Evolutionary conservation across 2,113 vertebrate genomes (phyloP).

Genomic region (Tonatia bakeri): DNA sequence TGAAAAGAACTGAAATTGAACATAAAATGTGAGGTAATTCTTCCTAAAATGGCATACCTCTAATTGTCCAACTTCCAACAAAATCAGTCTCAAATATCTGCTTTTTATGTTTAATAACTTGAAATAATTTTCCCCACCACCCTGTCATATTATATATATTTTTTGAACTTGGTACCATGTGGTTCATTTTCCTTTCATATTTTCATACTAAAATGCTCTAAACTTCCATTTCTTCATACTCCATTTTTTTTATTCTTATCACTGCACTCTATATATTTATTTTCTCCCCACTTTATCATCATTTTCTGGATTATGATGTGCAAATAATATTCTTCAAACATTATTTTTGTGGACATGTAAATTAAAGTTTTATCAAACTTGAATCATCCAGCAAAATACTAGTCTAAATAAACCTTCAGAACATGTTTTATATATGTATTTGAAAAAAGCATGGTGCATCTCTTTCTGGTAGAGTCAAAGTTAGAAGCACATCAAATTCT

Average conservation of each 20-base stretch:
- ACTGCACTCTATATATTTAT: neutral
- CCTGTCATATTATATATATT: neutral
- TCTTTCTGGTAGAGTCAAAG: neutral
- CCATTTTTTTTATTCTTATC: neutral
- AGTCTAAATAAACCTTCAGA: neutral
- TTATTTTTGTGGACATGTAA: neutral
- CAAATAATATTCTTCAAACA: neutral
- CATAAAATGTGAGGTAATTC: neutral
- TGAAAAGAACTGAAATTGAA: neutral
- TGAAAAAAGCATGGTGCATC: neutral
- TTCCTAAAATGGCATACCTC: neutral
- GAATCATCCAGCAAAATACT: neutral
- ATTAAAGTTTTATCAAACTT: neutral
- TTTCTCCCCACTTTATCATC: neutral
- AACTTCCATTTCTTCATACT: neutral
- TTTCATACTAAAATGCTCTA: neutral
- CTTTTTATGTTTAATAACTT: neutral
- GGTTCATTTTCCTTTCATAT: neutral
- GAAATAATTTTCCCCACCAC: neutral
- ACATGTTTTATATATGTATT: neutral
- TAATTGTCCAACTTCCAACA: neutral
- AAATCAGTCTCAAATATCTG: neutral
- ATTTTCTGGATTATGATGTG: neutral
- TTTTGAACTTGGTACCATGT: neutral
- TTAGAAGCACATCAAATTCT: neutral